Evolutionary conservation across 2,888 invertebrate species (phyloP), one percentile per base, ranked within the genome.

Genomic region (Cosmia trapezina): DNA sequence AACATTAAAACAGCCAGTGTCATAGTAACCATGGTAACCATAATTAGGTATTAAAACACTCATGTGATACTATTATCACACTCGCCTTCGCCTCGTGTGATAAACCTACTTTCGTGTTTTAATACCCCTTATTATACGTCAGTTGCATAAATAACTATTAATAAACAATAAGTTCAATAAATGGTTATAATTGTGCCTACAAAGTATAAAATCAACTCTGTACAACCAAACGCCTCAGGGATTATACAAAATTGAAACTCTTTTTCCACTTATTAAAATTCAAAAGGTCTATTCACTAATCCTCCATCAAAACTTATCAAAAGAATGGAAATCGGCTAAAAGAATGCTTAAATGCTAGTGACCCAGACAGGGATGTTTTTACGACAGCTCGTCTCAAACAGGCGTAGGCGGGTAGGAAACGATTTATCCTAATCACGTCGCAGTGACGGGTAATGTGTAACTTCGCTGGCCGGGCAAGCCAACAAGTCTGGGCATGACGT

Each of bases 381-480:
- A 51, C 28, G 73, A 72, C 53, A 65, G 49, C 28, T 51, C 45
- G 33, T n/a, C 14, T 17, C 17, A 43, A 60, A 65, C 28, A 19
- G 12, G 22, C 49, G 63, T 22, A 19, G 12, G 22, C 49, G 63
- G 51, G 54, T 33, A 51, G 53, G 33, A 66, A 73, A 73, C 68
- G 51, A 78, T 86, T 81, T 63, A 72, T 78, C 73, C 63, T 81
- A 84, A 84, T 84, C 74, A 78, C 53, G 45, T 49, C 45, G 57
- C 54, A 68, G 51, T 70, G 76, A 45, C 70, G 65, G 68, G 43
- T 43, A 56, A 47, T 73, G 54, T 56, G 68, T 64, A 66, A 60
- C 57, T 67, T 81, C 53, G 28, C 37, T 76, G 51, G 8, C 12
- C 28, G 47, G 43, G 49, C 73, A 71, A 28, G 54, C 11, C 22